Conservation (phyloP, 2,797 vertebrate species). For the Falco biarmicus region DNA sequence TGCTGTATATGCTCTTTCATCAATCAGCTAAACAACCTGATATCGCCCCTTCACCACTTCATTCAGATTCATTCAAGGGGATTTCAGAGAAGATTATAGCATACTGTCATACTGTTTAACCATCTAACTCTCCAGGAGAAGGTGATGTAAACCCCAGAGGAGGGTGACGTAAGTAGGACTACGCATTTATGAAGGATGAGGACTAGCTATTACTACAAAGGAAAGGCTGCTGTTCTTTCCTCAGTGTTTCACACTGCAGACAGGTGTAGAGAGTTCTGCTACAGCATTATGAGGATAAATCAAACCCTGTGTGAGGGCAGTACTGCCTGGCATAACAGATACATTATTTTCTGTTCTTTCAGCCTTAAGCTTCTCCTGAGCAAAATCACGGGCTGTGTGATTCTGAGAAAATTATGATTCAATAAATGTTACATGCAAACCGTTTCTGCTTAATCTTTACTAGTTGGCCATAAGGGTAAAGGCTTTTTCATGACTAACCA, state of each 20-base stretch:
- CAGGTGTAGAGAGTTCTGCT: background rate
- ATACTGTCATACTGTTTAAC: background rate
- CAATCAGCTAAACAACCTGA: background rate
- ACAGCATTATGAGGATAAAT: background rate
- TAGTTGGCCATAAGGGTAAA: background rate
- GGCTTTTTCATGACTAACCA: background rate
- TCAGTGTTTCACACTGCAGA: background rate
- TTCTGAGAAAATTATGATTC: background rate
- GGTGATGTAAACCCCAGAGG: background rate
- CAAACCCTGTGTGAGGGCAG: background rate
- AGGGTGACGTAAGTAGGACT: background rate
- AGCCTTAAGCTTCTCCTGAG: background rate
- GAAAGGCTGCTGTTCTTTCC: background rate
- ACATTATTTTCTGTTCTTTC: background rate
- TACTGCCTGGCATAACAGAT: background rate
- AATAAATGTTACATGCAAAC: background rate
- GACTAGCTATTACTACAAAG: background rate
- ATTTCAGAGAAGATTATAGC: background rate
- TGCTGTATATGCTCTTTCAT: background rate
- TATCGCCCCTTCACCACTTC: background rate
- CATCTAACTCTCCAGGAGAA: background rate
- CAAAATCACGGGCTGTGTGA: background rate
- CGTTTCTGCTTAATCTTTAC: background rate
- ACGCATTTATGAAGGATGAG: background rate
- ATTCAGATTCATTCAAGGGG: background rate